A percentile compares a stretch with the other conserved stretches of the same genome.
These are phyloP conservation scores for Pyrochroa serraticornis DNA, from an alignment of 2,888 invertebrate species.

Conservation along the genomic window DNA sequence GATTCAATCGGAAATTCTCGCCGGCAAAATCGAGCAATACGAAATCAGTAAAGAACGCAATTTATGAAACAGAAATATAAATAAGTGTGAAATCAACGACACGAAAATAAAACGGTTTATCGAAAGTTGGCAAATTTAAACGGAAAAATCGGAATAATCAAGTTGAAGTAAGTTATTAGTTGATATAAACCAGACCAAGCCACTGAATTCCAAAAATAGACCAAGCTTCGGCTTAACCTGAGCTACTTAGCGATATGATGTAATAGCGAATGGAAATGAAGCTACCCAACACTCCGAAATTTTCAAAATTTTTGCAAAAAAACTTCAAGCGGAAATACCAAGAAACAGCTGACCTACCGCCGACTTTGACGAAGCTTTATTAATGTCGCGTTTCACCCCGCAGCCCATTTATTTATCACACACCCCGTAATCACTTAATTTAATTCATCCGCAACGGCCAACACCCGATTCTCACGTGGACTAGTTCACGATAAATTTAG, in stretches of 20 bases:
- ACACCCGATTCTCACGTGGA: too few relatives aligned
- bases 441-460: too few relatives aligned
- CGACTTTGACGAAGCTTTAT: constrained; percentile 19
- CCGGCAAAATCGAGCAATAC: constrained; percentile 6
- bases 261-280: constrained; percentile 7
- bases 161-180: not conserved
- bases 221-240: constrained; percentile 3
- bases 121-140: not conserved
- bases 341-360: constrained; percentile 13
- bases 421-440: too few relatives aligned
- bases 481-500: too few relatives aligned
- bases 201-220: constrained; percentile 11
- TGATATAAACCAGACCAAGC: constrained; percentile 1
- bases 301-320: too few relatives aligned
- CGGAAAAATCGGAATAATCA: not conserved
- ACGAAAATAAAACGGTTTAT: constrained; percentile 13
- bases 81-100: constrained; percentile 12
- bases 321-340: too few relatives aligned
- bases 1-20: not conserved
- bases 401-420: constrained; percentile 35
- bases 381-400: constrained; percentile 35
- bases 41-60: constrained; percentile 8
- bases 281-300: not conserved
- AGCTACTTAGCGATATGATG: constrained; percentile 2
- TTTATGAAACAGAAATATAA: constrained; percentile 10